These are phyloP conservation scores for Pipistrellus nathusii DNA, from an alignment of 2,797 vertebrate genomes.

Conservation along the genomic window DNA sequence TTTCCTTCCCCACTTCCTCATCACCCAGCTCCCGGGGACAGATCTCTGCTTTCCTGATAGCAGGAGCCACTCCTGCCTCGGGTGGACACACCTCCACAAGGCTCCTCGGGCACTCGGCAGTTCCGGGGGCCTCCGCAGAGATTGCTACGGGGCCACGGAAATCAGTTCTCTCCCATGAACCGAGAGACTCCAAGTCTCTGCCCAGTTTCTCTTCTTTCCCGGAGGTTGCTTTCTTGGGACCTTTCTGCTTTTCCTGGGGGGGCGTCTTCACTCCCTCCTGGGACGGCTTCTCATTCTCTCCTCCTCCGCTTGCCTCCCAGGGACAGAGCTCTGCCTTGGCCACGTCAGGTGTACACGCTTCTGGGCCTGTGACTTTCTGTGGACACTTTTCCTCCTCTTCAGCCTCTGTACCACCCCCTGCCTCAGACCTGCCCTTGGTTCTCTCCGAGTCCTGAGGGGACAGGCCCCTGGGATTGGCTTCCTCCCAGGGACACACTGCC, in stretches of 20 bases:
- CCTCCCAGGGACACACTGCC: conserved; percentile 67
- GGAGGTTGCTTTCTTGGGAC: background rate
- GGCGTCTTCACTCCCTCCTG: background rate
- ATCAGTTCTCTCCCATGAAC: conserved; percentile 80
- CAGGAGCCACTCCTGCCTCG: conserved; percentile 83
- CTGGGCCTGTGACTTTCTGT: conserved; percentile 4
- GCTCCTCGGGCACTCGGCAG: background rate
- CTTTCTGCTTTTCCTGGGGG: conserved; percentile 54
- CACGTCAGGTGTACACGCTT: conserved; percentile 74
- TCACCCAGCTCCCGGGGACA: conserved; percentile 80
- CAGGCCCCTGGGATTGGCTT: background rate
- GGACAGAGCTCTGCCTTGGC: conserved; percentile 86
- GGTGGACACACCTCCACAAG: conserved; percentile 80
- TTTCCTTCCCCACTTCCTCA: rapidly evolving
- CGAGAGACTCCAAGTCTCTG: conserved; percentile 60
- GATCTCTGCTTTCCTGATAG: conserved; percentile 79
- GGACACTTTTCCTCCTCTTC: conserved; percentile 69
- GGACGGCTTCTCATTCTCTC: background rate
- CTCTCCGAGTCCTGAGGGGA: background rate
- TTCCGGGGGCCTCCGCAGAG: background rate
- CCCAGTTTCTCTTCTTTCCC: conserved; percentile 71
- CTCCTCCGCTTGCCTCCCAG: conserved; percentile 83
- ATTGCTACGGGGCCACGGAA: conserved; percentile 61
- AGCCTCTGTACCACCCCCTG: background rate
- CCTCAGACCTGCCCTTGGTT: background rate